phyloP scores from a whole-genome alignment of 30 jellyfish, hydroid and myxozoan species.

The Cassiopea andromeda region DNA sequence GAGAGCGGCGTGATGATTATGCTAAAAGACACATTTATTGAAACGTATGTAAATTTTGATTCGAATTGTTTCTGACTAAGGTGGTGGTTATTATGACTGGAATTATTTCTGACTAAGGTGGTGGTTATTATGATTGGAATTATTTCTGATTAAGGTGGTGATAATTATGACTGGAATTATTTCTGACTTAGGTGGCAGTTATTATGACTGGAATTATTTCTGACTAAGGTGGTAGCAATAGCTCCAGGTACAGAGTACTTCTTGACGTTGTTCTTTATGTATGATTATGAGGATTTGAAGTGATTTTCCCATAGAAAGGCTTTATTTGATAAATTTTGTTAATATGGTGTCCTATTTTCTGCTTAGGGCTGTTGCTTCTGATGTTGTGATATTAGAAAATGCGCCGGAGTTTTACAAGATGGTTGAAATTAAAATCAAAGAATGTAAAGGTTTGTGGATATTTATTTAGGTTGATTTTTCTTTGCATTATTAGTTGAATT shows the following conservation, averaged over 20 bases:
- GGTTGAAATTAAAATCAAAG: slow-evolving; percentile 77
- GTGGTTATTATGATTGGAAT: background rate
- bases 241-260: no score
- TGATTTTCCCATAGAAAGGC: no score
- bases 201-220: no score
- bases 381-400: slow-evolving; percentile 79
- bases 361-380: slow-evolving; percentile 64
- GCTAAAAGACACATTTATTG: slow-evolving; percentile 78
- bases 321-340: no score
- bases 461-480: background rate
- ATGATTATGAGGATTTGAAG: no score
- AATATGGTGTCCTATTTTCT: background rate
- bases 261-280: no score
- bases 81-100: background rate
- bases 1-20: slow-evolving; percentile 51
- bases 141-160: background rate
- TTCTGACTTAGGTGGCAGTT: background rate
- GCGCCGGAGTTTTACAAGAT: slow-evolving; percentile 77
- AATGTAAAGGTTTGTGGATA: slow-evolving; percentile 76
- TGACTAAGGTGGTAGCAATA: no score
- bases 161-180: no score
- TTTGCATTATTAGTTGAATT: background rate
- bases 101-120: background rate
- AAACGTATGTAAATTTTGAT: slow-evolving; percentile 43
- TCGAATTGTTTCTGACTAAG: background rate